Evolutionary conservation across 1,140 invertebrate genomes (phyloP), one percentile per base, ranked within the genome.

Genomic region (Callitettix versicolor): DNA sequence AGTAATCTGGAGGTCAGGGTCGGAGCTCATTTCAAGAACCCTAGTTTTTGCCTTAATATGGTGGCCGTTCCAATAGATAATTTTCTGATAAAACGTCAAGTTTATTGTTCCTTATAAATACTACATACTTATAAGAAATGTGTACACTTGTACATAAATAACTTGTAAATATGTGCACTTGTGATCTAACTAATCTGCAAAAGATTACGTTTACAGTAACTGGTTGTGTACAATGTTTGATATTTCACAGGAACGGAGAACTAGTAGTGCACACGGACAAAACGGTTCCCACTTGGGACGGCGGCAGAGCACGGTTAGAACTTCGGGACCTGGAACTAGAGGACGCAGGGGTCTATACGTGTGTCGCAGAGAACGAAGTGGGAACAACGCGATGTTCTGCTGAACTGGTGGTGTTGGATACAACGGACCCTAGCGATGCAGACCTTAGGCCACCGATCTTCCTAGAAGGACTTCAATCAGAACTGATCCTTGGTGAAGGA

Each of bases 311-410:
- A 15, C 63, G 68, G 36, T 65, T 84, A 3, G 68, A 76, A 53
- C 73, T 84, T 52, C 68, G 73, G 3, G 62, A 72, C 42, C 72
- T 79, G 2, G 68, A 71, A 18, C 17, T 62, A 0, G 68, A 65
- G 1, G 80, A 84, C 63, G 70, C 74, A 18, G 80, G 80, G 18
- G 63, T 74, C 47, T 92, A 92, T 63, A 81, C 79, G 2, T 88
- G 86, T 65, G 78, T 85, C 47, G 81, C 84, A 3, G 76, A 77
- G 18, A 86, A 88, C 67, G 72, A 75, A 43, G 72, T 76, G 40
- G 85, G 85, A 15, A 78, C 73, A 48, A 75, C 73, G 14, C 73
- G 74, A 20, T 78, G 78, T 42, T 72, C 71, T 21, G 76, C 76
- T 6, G 69, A 72, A 50, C 59, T 85, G 9, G 58, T 60, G 5